Evolutionary conservation across 2,888 invertebrate species (phyloP).

Genomic region (Parnassius orleans): DNA sequence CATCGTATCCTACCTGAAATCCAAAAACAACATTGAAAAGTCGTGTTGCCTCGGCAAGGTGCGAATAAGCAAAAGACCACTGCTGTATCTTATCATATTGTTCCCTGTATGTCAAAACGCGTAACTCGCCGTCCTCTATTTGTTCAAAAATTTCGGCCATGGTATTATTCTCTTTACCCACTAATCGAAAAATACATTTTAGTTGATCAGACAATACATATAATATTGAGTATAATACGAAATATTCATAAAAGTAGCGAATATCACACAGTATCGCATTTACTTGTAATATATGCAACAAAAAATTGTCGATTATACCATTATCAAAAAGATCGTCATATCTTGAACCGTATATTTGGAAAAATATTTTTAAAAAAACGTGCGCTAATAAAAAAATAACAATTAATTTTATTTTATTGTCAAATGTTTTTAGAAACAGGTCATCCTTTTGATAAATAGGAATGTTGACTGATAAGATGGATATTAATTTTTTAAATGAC

Average conservation of each 20-base stretch:
- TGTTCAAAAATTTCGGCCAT: not conserved
- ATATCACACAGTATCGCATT: constrained; percentile 1
- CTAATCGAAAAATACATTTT: constrained; percentile 6
- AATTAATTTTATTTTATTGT: not conserved
- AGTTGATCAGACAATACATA: constrained; percentile 12
- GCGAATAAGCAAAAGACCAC: constrained; percentile 18
- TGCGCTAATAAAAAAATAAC: not conserved
- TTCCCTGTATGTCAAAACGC: not conserved
- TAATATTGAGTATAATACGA: constrained; percentile 3
- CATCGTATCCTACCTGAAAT: constrained; percentile 11
- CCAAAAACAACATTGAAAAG: constrained; percentile 19
- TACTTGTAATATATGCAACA: not conserved
- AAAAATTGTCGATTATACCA: not conserved
- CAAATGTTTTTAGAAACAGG: constrained; percentile 5
- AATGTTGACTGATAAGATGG: too few species aligned
- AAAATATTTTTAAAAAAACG: not conserved
- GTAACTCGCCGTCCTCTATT: not conserved
- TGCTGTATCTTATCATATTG: constrained; percentile 1
- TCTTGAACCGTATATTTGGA: not conserved
- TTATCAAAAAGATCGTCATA: not conserved
- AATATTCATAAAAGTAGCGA: constrained; percentile 13
- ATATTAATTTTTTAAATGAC: too few species aligned
- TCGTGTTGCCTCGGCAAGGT: constrained; percentile 5
- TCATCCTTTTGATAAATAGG: constrained; percentile 3
- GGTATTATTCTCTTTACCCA: not conserved